Evolutionary conservation across 2,113 vertebrate genomes (phyloP), one percentile per base, ranked within the genome.

Genomic region (Malaclemys terrapin): DNA sequence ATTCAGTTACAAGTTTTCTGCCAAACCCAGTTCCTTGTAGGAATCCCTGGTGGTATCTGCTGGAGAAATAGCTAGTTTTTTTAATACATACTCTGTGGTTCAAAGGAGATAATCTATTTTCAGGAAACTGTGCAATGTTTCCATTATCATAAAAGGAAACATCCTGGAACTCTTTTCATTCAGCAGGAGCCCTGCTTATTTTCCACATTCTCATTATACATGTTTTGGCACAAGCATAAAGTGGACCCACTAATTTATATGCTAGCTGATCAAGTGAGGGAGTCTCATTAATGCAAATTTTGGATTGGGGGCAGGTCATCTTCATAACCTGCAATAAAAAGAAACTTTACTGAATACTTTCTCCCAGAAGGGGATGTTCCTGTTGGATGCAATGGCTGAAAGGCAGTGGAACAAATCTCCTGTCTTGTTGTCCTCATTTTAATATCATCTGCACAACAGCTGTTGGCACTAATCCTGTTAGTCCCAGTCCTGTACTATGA

Each of bases 31-130:
- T 89, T 89, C 93, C 80, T 97, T 89, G 19, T 4, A 84, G 62
- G 91, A 95, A 89, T 95, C 85, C 83, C 82, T 89, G 62, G 65
- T 86, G 72, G n/a, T 87, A 94, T 94, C 53, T 52, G 54, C 53
- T 91, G 49, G 87, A 0, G 1, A 95, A 95, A 47, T 79, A 93
- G 25, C 90, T 95, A 3, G 35, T 82, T 96, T 95, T 38, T 88
- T 94, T 94, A 96, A 22, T 96, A 72, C 89, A 93, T 93, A 75
- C 93, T 89, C 81, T 93, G 96, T 12, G 8, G 89, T 94, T 96
- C 89, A 96, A 95, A 97, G 81, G 65, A 82, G 95, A 91, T 89
- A 94, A 94, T 97, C 81, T 72, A 19, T 95, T 95, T 92, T 89
- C 49, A 96, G 92, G 87, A 94, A 49, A 59, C 65, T 72, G 16